Evolutionary conservation across 2,888 invertebrate species (phyloP), one percentile per base, ranked within the genome.

Genomic region (Synergus laeviventris): DNA sequence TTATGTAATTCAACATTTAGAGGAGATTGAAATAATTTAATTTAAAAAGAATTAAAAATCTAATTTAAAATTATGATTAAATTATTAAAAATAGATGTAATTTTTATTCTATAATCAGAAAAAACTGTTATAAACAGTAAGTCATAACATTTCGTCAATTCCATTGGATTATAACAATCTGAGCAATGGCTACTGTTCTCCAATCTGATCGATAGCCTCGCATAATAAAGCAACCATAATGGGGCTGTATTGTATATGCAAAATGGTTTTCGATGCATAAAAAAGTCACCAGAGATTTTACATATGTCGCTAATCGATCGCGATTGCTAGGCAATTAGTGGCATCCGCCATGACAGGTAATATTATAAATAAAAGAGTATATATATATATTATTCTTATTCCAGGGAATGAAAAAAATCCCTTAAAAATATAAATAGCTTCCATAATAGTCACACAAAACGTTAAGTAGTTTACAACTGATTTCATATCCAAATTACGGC

Each of bases 361-460:
- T 42, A 11, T 12, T 42, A 12, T 11, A 42, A 42, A 42, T 42
- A 42, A 42, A 5, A 11, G 42, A 24, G 24, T 24, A 2, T 24
- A 2, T 24, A 24, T 24, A 24, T 24, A 24, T 24, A 24, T 2
- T 24, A 1, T 24, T 42, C 42, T 42, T 11, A 12, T 42, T 42
- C 12, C 12, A 42, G 1, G 12, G 1, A 7, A 45, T 78, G 79
- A 76, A 84, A 85, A 87, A 84, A 85, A 82, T 86, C 83, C 85
- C 86, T 87, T 85, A 85, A 86, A 85, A 83, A 85, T 31, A 83
- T 80, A 81, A 81, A 83, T 83, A 81, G 83, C 79, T 83, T 80
- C 82, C 76, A 83, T 87, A 87, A 87, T 86, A 85, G 86, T 86
- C 86, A 82, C 85, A 86, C 0, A 31, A 31, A 31, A 31, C 31